Percentiles rank a stretch among this genome's conserved stretches.
phyloP scores from a whole-genome alignment of 2,797 vertebrate genomes.

The Erethizon dorsatum region DNA sequence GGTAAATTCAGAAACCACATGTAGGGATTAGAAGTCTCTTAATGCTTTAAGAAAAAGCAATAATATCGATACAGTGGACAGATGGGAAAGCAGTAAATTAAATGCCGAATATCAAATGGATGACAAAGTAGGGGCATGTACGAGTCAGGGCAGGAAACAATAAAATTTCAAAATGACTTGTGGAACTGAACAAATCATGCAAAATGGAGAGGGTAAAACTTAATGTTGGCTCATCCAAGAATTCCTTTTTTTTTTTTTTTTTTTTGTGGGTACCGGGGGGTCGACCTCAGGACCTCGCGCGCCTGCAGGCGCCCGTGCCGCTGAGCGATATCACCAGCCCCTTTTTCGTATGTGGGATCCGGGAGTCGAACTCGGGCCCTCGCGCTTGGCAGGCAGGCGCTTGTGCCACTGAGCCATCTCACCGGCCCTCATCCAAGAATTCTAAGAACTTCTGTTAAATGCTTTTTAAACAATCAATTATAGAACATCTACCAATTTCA shows the following conservation, averaged over 20 bases:
- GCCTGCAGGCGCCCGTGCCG: no score
- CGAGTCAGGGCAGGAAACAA: slow-evolving; percentile 46
- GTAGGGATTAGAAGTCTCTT: slow-evolving; percentile 56
- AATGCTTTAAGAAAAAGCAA: slow-evolving; percentile 27
- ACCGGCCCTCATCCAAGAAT: not conserved
- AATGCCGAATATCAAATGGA: not conserved
- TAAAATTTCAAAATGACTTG: slow-evolving; percentile 43
- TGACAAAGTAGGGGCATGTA: not conserved
- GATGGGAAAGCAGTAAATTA: slow-evolving; percentile 68
- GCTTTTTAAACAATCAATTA: not conserved
- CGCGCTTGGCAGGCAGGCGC: no score
- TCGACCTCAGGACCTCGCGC: no score
- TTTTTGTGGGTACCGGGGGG: no score
- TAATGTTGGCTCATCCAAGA: not conserved
- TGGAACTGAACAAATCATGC: not conserved
- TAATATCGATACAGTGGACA: slow-evolving; percentile 20
- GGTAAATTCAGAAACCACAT: slow-evolving; percentile 41
- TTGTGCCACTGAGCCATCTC: no score
- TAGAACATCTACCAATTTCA: not conserved
- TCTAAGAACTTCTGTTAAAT: slow-evolving; percentile 52
- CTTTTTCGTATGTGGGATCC: no score
- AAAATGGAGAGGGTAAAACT: not conserved
- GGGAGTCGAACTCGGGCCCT: no score
- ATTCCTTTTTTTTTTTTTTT: no score
- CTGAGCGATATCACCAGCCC: no score